Evolutionary conservation across 2,113 vertebrate genomes (phyloP).

Genomic region (Sinosuthora webbiana): DNA sequence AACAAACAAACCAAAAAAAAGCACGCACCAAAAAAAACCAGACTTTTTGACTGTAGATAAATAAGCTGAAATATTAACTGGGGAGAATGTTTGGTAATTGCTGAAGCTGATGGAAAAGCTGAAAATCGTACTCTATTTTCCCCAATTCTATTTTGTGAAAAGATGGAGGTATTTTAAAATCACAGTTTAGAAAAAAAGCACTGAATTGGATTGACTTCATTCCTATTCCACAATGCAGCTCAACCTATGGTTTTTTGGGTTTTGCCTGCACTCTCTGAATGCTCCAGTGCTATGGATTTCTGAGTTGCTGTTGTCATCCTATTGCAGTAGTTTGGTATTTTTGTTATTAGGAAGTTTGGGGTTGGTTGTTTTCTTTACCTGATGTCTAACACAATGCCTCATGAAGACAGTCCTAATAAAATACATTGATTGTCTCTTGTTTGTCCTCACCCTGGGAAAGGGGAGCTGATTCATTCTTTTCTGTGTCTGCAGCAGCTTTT

Average conservation of each 20-base stretch:
- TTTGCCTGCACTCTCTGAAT: background rate
- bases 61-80: background rate
- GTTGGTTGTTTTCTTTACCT: background rate
- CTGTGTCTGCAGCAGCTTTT: background rate
- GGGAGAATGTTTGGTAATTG: background rate
- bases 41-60: background rate
- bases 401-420: background rate
- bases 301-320: background rate
- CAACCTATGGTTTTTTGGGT: fast-evolving
- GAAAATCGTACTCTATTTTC: background rate
- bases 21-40: no score
- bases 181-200: background rate
- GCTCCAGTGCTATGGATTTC: background rate
- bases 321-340: background rate
- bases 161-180: background rate
- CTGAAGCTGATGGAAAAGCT: background rate
- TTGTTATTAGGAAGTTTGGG: background rate
- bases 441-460: background rate
- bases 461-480: background rate
- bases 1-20: no score
- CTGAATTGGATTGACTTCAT: background rate
- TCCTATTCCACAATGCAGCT: background rate
- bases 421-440: background rate
- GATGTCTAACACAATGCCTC: background rate
- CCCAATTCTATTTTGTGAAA: background rate